Percentiles rank a stretch among this genome's conserved stretches.
These are phyloP conservation scores for Polypedilum vanderplanki DNA, from an alignment of 1,140 invertebrate species.

Conservation along the genomic window DNA sequence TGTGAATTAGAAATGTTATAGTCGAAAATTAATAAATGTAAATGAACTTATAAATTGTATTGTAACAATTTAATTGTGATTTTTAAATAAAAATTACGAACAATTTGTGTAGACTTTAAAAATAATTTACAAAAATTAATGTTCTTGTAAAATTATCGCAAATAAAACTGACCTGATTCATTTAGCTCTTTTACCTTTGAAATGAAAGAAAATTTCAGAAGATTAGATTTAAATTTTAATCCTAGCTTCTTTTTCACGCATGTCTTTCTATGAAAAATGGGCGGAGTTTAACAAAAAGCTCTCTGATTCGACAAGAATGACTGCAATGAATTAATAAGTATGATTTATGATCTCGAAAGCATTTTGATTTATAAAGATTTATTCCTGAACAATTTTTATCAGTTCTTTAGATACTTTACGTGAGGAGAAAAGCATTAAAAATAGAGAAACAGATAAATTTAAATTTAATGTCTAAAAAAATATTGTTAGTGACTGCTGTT, in stretches of 20 bases:
- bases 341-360: constrained; percentile 2
- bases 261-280: no score
- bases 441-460: no score
- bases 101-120: background rate
- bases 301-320: background rate
- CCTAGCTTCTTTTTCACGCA: no score
- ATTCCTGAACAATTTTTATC: background rate
- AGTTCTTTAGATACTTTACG: background rate
- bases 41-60: background rate
- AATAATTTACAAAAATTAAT: background rate
- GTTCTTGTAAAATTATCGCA: background rate
- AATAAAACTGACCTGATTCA: background rate
- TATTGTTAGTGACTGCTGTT: no score
- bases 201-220: background rate
- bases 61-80: constrained; percentile 5
- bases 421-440: no score
- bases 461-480: no score
- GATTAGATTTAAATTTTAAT: background rate
- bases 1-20: background rate
- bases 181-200: background rate
- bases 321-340: constrained; percentile 17
- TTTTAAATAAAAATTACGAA: constrained; percentile 16
- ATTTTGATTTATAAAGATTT: constrained; percentile 9
- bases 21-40: constrained; percentile 10
- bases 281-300: background rate